These are phyloP conservation scores for Speoplatyrhinus poulsoni DNA, from an alignment of 2,113 vertebrate genomes.

Conservation along the genomic window DNA sequence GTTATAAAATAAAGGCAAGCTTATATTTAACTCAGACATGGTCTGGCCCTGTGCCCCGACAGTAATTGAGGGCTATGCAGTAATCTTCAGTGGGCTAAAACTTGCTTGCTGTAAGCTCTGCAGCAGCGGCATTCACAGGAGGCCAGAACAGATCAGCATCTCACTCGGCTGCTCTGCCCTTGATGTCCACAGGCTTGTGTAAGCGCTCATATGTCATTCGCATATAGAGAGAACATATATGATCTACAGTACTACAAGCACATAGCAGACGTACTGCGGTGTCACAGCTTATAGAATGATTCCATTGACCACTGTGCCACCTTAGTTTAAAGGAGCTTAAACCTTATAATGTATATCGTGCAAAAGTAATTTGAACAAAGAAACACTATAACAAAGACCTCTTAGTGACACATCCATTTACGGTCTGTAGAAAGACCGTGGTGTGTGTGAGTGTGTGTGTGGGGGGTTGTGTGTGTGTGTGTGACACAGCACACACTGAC, in stretches of 20 bases:
- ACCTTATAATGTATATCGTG: background rate
- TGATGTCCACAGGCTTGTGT: background rate
- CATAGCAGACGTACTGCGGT: no score
- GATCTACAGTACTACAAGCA: no score
- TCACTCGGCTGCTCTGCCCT: slow-evolving; percentile 19
- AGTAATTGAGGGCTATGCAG: slow-evolving; percentile 66
- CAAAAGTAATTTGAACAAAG: background rate
- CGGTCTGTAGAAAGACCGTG: background rate
- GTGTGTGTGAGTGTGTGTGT: background rate
- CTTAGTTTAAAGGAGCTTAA: background rate
- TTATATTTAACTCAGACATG: slow-evolving; percentile 66
- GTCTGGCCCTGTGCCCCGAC: slow-evolving; percentile 47
- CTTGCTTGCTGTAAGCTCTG: slow-evolving; percentile 51
- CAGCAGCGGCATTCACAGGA: slow-evolving; percentile 40
- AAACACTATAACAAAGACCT: background rate
- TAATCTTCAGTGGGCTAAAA: slow-evolving; percentile 59
- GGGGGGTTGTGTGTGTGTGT: background rate
- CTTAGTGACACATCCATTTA: background rate
- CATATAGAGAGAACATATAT: slow-evolving; percentile 5
- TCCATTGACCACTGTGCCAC: no score
- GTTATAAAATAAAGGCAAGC: slow-evolving; percentile 45
- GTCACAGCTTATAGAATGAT: no score
- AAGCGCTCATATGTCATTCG: background rate
- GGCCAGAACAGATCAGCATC: slow-evolving; percentile 33
- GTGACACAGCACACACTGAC: no score